Percentiles rank a stretch among this genome's conserved stretches.
Evolutionary conservation across 2,797 vertebrate genomes (phyloP).

Genomic region (Cossypha dichroa): DNA sequence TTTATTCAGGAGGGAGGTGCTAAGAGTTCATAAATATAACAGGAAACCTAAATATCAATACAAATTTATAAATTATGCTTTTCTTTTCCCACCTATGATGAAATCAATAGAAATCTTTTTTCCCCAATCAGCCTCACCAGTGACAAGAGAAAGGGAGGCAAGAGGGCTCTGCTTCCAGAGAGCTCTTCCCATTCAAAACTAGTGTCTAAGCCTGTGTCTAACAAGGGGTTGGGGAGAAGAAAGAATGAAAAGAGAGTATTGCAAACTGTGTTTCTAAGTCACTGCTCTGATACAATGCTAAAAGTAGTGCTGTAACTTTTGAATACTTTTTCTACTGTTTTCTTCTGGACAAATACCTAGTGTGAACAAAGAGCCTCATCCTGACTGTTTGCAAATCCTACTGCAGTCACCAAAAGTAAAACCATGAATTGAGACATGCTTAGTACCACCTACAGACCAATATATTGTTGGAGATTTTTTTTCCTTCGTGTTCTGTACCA

Average conservation of each 20-base stretch:
- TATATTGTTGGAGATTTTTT: fast-evolving
- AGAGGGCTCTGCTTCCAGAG: background rate
- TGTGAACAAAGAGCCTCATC: background rate
- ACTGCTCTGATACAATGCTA: background rate
- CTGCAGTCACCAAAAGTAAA: background rate
- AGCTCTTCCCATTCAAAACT: background rate
- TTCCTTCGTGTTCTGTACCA: background rate
- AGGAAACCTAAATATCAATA: background rate
- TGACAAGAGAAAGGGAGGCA: background rate
- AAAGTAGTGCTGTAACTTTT: background rate
- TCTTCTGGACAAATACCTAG: background rate
- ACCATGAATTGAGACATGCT: background rate
- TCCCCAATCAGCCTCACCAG: background rate
- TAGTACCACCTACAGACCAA: background rate
- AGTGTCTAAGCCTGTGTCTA: background rate
- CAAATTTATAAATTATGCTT: background rate
- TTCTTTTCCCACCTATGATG: background rate
- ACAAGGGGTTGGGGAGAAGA: background rate
- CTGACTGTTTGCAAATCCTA: background rate
- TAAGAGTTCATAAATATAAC: background rate
- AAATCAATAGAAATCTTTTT: background rate
- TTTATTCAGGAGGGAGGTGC: background rate
- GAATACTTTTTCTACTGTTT: background rate
- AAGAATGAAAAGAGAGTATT: background rate
- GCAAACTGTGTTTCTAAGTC: background rate